Evolutionary conservation across 2,113 vertebrate species (phyloP).

Genomic region (Eudorcas thomsonii): DNA sequence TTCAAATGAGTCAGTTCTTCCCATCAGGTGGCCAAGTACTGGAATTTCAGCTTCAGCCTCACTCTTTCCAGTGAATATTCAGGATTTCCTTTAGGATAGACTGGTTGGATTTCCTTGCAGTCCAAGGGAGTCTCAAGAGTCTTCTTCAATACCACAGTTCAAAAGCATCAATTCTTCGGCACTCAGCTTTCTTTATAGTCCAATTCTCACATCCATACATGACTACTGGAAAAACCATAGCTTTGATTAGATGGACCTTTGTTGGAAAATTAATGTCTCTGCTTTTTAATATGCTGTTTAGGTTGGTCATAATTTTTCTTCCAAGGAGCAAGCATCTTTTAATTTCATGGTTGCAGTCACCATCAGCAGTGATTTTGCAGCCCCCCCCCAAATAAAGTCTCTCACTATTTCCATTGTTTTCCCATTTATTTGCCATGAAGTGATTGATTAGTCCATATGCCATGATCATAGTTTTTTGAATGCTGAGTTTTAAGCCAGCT

Average conservation of each 20-base stretch:
- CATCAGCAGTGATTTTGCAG: background rate
- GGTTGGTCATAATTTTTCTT: background rate
- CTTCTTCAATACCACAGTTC: background rate
- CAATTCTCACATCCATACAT: background rate
- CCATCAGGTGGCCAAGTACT: background rate
- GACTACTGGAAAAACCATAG: background rate
- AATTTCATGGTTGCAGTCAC: background rate
- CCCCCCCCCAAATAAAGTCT: background rate
- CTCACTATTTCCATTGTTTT: background rate
- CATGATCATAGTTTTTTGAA: background rate
- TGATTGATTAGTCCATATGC: background rate
- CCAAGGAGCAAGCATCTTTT: background rate
- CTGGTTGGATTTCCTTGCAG: background rate
- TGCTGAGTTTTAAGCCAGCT: background rate
- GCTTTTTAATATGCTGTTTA: background rate
- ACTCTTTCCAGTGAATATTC: background rate
- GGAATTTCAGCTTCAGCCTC: background rate
- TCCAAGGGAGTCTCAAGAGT: background rate
- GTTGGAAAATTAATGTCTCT: background rate
- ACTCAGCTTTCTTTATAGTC: background rate
- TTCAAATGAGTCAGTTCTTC: background rate
- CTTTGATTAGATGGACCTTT: background rate
- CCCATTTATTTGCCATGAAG: background rate
- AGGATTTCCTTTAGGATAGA: background rate
- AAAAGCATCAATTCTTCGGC: background rate